Percentiles rank a stretch among this genome's conserved stretches.
phyloP scores from a whole-genome alignment of 30 jellyfish, hydroid and myxozoan genomes.

The Aurelia sp. region DNA sequence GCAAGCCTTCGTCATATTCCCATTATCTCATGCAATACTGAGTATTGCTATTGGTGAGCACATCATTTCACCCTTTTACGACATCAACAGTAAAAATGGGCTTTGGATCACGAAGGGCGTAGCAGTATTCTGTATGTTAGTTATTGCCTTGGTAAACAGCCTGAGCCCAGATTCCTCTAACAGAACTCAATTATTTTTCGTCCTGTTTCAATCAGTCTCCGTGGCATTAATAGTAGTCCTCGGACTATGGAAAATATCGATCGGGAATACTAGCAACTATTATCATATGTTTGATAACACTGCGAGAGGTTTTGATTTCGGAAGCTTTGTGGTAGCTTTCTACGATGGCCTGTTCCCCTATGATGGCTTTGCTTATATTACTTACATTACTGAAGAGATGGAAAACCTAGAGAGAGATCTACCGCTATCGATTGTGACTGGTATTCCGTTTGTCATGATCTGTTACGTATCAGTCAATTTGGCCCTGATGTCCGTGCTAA shows the following conservation, averaged over 20 bases:
- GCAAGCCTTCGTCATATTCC: background rate
- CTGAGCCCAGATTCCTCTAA: constrained; percentile 1
- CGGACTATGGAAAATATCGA: constrained; percentile 37
- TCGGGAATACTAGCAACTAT: constrained; percentile 13
- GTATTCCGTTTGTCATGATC: no score
- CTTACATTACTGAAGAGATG: no score
- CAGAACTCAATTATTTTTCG: constrained; percentile 10
- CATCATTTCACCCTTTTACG: background rate
- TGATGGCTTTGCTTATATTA: no score
- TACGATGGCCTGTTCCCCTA: no score
- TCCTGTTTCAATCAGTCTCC: background rate
- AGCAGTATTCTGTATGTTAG: background rate
- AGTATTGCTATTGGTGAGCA: constrained; percentile 14
- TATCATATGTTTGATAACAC: background rate
- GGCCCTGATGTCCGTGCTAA: no score
- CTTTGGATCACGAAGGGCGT: constrained; percentile 17
- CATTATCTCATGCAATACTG: background rate
- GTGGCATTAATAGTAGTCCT: constrained; percentile 1
- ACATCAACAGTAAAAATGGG: background rate
- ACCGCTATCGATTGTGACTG: no score
- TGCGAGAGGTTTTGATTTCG: background rate
- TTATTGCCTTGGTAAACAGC: background rate
- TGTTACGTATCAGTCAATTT: no score
- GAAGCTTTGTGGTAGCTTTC: background rate
- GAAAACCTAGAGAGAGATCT: no score